Evolutionary conservation across 1,140 invertebrate species (phyloP).

Genomic region (Nephila pilipes): DNA sequence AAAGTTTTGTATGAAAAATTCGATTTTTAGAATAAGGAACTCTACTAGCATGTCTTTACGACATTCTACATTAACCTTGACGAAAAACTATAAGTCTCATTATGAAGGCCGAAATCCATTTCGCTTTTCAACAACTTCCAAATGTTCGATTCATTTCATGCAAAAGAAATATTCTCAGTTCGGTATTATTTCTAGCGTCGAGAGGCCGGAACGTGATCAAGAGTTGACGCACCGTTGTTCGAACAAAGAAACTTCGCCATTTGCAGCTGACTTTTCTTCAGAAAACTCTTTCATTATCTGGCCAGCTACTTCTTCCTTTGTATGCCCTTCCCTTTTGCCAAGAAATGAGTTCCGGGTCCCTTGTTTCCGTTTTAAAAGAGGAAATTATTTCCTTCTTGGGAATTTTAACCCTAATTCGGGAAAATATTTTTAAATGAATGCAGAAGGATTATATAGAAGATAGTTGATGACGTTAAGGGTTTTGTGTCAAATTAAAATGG

Average conservation of each 20-base stretch:
- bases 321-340: neutral
- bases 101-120: neutral
- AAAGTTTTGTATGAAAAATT: too few species aligned
- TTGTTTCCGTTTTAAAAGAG: neutral
- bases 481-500: neutral
- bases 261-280: constrained; percentile 48
- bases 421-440: neutral
- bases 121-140: neutral
- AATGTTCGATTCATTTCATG: neutral
- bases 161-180: constrained; percentile 6
- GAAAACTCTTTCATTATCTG: constrained; percentile 36
- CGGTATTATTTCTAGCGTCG: neutral
- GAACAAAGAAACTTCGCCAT: constrained; percentile 38
- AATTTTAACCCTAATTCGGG: constrained; percentile 14
- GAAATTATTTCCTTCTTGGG: neutral
- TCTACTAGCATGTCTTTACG: too few species aligned
- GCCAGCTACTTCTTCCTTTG: constrained; percentile 28
- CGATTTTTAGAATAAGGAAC: too few species aligned
- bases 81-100: neutral
- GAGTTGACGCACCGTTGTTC: neutral
- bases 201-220: constrained; percentile 47
- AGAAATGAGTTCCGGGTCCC: constrained; percentile 8
- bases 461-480: neutral
- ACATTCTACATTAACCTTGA: too few species aligned
- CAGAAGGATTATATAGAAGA: too few species aligned